These are phyloP conservation scores for Acleris holmiana DNA, from an alignment of 2,888 invertebrate genomes.

Conservation along the genomic window DNA sequence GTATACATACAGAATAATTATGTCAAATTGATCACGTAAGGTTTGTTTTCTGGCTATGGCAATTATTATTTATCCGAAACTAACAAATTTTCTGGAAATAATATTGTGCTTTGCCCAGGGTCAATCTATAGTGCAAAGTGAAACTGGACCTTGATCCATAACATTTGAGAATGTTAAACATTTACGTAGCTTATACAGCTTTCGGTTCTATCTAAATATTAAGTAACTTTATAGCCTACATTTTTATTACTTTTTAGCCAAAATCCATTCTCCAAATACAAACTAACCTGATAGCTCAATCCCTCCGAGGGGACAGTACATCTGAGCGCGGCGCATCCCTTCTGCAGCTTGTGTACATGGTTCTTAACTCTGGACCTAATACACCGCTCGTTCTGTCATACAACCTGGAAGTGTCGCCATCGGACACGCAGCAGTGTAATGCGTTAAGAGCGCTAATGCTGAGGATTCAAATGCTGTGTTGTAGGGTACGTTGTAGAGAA, in stretches of 20 bases:
- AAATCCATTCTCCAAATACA: slow-evolving; percentile 66
- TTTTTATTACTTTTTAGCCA: slow-evolving; percentile 52
- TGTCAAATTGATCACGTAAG: too few species aligned
- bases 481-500: slow-evolving; percentile 57
- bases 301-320: slow-evolving; percentile 60
- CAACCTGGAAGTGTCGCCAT: slow-evolving; percentile 45
- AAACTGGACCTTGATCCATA: too few species aligned
- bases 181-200: too few species aligned
- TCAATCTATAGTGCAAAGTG: too few species aligned
- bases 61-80: too few species aligned
- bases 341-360: slow-evolving; percentile 65
- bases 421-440: slow-evolving; percentile 52
- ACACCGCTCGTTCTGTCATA: slow-evolving; percentile 64
- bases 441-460: slow-evolving; percentile 73
- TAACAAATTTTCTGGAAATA: too few species aligned
- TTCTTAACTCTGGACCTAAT: slow-evolving; percentile 58
- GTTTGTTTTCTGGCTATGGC: too few species aligned
- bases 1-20: too few species aligned
- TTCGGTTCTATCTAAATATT: too few species aligned
- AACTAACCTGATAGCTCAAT: slow-evolving; percentile 62
- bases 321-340: slow-evolving; percentile 64
- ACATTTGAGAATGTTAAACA: too few species aligned
- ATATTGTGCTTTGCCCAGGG: too few species aligned
- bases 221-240: too few species aligned
- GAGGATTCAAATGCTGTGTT: slow-evolving; percentile 73